Percentiles rank a stretch among this genome's conserved stretches.
phyloP scores from a whole-genome alignment of 2,888 invertebrate species.

The Rhagium mordax region DNA sequence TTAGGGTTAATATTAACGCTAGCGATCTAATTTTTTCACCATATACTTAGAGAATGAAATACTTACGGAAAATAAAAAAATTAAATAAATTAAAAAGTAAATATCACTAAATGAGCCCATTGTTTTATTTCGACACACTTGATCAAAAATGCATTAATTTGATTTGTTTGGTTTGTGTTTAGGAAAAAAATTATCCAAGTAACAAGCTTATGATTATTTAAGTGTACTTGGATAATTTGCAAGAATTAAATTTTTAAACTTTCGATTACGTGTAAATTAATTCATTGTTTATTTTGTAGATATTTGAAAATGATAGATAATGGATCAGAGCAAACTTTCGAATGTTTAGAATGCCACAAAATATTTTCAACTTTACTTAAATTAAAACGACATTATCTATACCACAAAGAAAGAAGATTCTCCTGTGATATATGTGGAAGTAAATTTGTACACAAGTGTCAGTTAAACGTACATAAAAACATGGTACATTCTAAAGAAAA shows the following conservation, averaged over 20 bases:
- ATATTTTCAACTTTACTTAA: slow-evolving; percentile 42
- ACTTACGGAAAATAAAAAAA: too few relatives aligned
- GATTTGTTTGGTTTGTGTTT: too few relatives aligned
- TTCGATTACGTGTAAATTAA: neutral
- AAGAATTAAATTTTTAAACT: too few relatives aligned
- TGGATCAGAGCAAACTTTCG: neutral
- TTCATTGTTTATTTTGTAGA: neutral
- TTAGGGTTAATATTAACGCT: too few relatives aligned
- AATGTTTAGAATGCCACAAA: slow-evolving; percentile 50
- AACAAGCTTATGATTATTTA: neutral
- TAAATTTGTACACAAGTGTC: slow-evolving; percentile 68
- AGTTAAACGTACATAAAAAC: slow-evolving; percentile 71
- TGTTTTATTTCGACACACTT: too few relatives aligned
- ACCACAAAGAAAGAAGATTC: slow-evolving; percentile 48
- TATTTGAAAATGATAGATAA: neutral
- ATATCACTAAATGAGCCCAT: too few relatives aligned
- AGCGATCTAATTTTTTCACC: too few relatives aligned
- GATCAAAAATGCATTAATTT: too few relatives aligned
- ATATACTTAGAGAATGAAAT: too few relatives aligned
- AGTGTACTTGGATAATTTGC: neutral
- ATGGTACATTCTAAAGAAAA: slow-evolving; percentile 42
- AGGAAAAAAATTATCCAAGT: too few relatives aligned
- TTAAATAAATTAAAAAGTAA: too few relatives aligned
- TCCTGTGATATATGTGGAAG: slow-evolving; percentile 53
- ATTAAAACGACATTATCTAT: slow-evolving; percentile 45